Conservation (phyloP, 2,888 invertebrate species). For the Xestia sexstrigata region DNA sequence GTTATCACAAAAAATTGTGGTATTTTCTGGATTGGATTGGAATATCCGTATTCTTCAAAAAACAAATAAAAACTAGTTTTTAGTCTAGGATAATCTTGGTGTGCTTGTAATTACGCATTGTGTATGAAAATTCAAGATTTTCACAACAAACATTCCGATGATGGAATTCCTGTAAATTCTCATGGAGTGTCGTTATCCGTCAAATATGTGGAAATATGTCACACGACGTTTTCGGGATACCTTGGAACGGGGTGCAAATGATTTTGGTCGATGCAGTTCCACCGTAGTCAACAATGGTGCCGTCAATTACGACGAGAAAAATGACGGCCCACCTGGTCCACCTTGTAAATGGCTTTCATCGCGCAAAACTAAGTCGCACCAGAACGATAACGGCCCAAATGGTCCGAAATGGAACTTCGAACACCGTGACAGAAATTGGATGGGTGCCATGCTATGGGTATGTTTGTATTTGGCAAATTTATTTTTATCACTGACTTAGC, state of each 20-base stretch:
- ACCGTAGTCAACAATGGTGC: slow-evolving; percentile 80
- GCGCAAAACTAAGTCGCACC: slow-evolving; percentile 71
- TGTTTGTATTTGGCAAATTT: slow-evolving; percentile 66
- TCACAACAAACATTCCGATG: slow-evolving; percentile 23
- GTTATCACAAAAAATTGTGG: slow-evolving; percentile 23
- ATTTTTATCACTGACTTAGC: slow-evolving; percentile 61
- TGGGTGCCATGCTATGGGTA: slow-evolving; percentile 90
- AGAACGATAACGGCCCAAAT: slow-evolving; percentile 78
- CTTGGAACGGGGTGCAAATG: slow-evolving; percentile 86
- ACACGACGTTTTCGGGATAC: slow-evolving; percentile 88
- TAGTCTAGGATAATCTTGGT: not conserved
- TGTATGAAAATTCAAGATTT: slow-evolving; percentile 13
- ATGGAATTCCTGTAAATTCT: slow-evolving; percentile 51
- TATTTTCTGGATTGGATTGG: slow-evolving; percentile 3
- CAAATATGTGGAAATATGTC: slow-evolving; percentile 90
- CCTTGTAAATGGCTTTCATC: slow-evolving; percentile 76
- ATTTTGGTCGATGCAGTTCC: slow-evolving; percentile 87
- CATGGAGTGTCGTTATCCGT: slow-evolving; percentile 33
- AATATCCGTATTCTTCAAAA: not conserved
- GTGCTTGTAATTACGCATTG: not conserved
- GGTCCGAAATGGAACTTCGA: slow-evolving; percentile 84
- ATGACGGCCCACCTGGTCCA: slow-evolving; percentile 62
- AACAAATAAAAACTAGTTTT: slow-evolving; percentile 20
- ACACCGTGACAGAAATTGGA: slow-evolving; percentile 85
- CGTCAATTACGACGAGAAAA: slow-evolving; percentile 75